These are phyloP conservation scores for Sceliomorpha sp. DNA, from an alignment of 2,888 invertebrate genomes.

Conservation along the genomic window DNA sequence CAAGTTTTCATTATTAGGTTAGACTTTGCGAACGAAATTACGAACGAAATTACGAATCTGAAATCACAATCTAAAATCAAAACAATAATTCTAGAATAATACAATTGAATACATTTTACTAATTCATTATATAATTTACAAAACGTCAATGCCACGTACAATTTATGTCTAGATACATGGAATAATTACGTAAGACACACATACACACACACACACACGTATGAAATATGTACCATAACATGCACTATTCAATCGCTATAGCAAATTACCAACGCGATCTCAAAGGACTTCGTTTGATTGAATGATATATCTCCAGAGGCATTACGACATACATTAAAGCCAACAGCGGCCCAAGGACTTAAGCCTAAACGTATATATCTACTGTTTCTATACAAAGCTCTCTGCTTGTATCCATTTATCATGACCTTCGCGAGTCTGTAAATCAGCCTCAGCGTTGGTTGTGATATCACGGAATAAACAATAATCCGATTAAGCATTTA, in stretches of 20 bases:
- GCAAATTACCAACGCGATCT: conserved; percentile 40
- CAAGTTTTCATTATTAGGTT: no score
- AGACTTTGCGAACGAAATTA: no score
- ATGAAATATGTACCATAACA: conserved; percentile 21
- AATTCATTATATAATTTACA: no score
- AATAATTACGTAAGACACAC: conserved; percentile 37
- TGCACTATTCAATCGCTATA: conserved; percentile 33
- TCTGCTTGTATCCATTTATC: conserved; percentile 58
- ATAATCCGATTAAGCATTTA: conserved; percentile 45
- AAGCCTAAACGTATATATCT: conserved; percentile 52
- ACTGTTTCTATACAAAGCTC: conserved; percentile 53
- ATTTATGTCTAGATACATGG: no score
- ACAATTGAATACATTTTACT: no score
- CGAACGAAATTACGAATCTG: no score
- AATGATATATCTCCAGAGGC: conserved; percentile 35
- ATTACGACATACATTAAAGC: conserved; percentile 33
- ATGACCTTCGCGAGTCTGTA: conserved; percentile 57
- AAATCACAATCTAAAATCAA: no score
- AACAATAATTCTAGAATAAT: no score
- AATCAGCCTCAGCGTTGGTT: conserved; percentile 57
- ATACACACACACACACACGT: no score
- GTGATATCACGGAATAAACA: conserved; percentile 39
- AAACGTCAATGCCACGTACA: no score
- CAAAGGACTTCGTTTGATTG: conserved; percentile 45
- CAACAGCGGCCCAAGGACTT: conserved; percentile 37